Evolutionary conservation across 2,113 vertebrate species (phyloP), one percentile per base, ranked within the genome.

Genomic region (Indicator maculatus): DNA sequence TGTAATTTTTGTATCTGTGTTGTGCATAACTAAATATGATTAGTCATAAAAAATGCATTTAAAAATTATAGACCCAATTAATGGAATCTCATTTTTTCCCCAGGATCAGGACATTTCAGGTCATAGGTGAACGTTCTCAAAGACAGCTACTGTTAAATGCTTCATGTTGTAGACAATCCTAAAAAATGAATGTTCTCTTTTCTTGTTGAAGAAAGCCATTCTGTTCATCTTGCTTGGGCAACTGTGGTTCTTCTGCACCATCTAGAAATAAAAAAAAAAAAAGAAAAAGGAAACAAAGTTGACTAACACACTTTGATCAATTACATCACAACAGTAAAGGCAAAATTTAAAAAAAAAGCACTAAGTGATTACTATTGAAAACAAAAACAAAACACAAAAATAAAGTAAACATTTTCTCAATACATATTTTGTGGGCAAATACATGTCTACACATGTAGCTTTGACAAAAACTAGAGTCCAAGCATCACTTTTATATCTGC

Each of bases 261-360:
- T 87, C 98, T 98, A 41, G 27, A 95, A 96, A 89, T 45, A 11
- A 39, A 75, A 52, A 45, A 14, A 18, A 26, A n/a, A 75, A 41
- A 55, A 17, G 20, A 56, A 89, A 16, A 64, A 72, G 33, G 86
- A 78, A 31, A 84, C 50, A 69, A 82, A 75, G 27, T 65, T 93
- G 21, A 83, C 23, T 58, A 89, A 83, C 6, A 12, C 9, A 77
- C 18, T n/a, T 23, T 19, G 67, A 88, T 63, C 39, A 82, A 20
- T 41, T 82, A 63, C 12, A n/a, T n/a, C n/a, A n/a, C n/a, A n/a
- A n/a, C n/a, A 83, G 38, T 24, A 75, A 72, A 90, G 9, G 13
- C 41, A 16, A 87, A 86, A 55, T 82, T 50, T 52, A 24, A 8
- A 65, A 81, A 41, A 41, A 20, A 87, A 7, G 9, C 28, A 47